Percentiles rank a stretch among this genome's conserved stretches.
Conservation (phyloP, 2,888 invertebrate genomes). For the Athalia circularis region DNA sequence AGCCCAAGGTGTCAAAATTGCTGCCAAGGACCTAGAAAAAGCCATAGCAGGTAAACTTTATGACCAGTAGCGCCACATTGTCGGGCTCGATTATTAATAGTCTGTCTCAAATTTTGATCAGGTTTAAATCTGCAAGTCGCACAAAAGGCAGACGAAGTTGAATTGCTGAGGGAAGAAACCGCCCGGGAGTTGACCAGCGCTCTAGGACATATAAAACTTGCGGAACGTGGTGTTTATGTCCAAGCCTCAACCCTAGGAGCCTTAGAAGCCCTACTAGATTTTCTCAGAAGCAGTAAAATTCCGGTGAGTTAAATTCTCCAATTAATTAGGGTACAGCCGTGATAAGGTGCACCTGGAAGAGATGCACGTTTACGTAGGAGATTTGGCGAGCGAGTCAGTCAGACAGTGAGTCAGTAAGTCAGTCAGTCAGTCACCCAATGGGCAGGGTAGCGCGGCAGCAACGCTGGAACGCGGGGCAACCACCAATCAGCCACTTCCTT, state of each 20-base stretch:
- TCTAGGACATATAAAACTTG: slow-evolving; percentile 92
- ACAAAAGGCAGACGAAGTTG: slow-evolving; percentile 94
- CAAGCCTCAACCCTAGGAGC: slow-evolving; percentile 99
- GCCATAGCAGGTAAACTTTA: slow-evolving; percentile 85
- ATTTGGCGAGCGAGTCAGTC: background rate
- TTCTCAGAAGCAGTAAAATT: slow-evolving; percentile 92
- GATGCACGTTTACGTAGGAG: background rate
- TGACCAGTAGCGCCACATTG: background rate
- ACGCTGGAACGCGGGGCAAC: slow-evolving; percentile 58
- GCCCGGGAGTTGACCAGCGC: slow-evolving; percentile 91
- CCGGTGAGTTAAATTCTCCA: slow-evolving; percentile 82
- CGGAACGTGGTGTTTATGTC: slow-evolving; percentile 97
- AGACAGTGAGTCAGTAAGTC: slow-evolving; percentile 80
- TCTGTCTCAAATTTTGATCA: slow-evolving; percentile 50
- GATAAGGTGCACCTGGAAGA: background rate
- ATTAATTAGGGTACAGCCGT: background rate
- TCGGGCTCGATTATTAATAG: slow-evolving; percentile 1
- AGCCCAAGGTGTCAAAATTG: slow-evolving; percentile 98
- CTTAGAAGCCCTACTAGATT: slow-evolving; percentile 96
- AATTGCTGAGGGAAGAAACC: slow-evolving; percentile 89
- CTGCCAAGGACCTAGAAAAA: slow-evolving; percentile 98
- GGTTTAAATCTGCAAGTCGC: slow-evolving; percentile 95
- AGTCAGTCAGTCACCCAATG: slow-evolving; percentile 28
- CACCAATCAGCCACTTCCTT: slow-evolving; percentile 75
- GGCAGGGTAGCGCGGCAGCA: slow-evolving; percentile 31